Percentiles rank a stretch among this genome's conserved stretches.
Evolutionary conservation across 2,888 invertebrate genomes (phyloP).

Genomic region (Blera fallax): DNA sequence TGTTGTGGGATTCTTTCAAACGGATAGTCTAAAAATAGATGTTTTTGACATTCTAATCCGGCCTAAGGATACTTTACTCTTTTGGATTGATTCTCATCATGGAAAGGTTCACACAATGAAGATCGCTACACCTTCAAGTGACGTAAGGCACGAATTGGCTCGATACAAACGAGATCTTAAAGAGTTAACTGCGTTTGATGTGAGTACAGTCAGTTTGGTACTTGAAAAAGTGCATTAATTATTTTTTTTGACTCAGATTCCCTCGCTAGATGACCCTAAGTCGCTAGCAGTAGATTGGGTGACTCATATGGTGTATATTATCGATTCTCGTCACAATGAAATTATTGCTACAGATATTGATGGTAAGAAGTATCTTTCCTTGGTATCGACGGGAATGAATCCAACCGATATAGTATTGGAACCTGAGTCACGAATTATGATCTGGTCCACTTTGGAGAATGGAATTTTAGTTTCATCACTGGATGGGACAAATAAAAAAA

Average conservation of each 20-base stretch:
- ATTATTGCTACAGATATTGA: constrained; percentile 80
- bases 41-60: constrained; percentile 85
- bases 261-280: constrained; percentile 85
- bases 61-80: constrained; percentile 80
- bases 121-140: constrained; percentile 79
- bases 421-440: constrained; percentile 85
- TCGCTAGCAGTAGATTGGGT: constrained; percentile 90
- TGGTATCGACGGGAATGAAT: constrained; percentile 83
- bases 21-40: constrained; percentile 86
- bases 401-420: constrained; percentile 88
- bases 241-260: constrained; percentile 79
- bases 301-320: constrained; percentile 87
- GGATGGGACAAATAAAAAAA: constrained; percentile 85
- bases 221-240: background rate
- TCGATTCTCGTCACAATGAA: constrained; percentile 83
- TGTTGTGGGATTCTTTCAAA: constrained; percentile 85
- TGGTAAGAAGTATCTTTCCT: constrained; percentile 79
- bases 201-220: constrained; percentile 64
- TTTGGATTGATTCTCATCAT: constrained; percentile 82
- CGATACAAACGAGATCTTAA: constrained; percentile 79
- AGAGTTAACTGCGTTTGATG: constrained; percentile 79
- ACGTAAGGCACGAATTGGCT: constrained; percentile 73
- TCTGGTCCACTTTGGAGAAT: constrained; percentile 89
- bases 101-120: constrained; percentile 81
- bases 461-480: constrained; percentile 86